Evolutionary conservation across 2,797 vertebrate species (phyloP).

Genomic region (Epinephelus coioides): DNA sequence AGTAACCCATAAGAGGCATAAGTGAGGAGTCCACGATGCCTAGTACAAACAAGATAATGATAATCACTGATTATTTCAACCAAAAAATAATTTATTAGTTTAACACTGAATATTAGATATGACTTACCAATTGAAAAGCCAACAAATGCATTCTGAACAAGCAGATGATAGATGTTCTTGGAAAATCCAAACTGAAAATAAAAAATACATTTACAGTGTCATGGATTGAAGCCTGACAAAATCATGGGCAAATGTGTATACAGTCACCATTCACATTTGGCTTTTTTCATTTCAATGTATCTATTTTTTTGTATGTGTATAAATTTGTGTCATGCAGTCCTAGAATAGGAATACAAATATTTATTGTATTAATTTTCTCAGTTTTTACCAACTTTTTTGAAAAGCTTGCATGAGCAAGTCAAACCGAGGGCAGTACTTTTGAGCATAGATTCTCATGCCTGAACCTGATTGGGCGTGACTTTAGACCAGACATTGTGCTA

Average conservation of each 20-base stretch:
- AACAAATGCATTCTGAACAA: slow-evolving; percentile 91
- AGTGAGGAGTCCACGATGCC: slow-evolving; percentile 27
- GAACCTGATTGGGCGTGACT: too few species aligned
- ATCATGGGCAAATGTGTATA: neutral
- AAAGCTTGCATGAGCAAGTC: too few species aligned
- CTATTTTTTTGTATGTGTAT: too few species aligned
- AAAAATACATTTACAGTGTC: neutral
- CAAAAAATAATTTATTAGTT: neutral
- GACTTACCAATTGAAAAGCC: slow-evolving; percentile 93
- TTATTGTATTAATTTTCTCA: too few species aligned
- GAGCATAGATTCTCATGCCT: too few species aligned
- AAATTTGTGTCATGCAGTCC: too few species aligned
- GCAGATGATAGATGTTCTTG: slow-evolving; percentile 90
- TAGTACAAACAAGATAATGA: neutral
- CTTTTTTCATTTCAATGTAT: neutral
- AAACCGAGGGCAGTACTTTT: too few species aligned
- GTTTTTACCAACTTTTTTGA: too few species aligned
- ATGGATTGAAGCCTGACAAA: neutral
- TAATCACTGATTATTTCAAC: neutral
- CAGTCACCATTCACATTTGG: neutral
- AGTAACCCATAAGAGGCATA: slow-evolving; percentile 24
- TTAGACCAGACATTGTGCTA: too few species aligned
- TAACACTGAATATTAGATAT: neutral
- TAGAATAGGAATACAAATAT: too few species aligned
- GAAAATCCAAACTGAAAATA: slow-evolving; percentile 88